Evolutionary conservation across 2,797 vertebrate species (phyloP), one percentile per base, ranked within the genome.

Genomic region (Danio jaintianensis): DNA sequence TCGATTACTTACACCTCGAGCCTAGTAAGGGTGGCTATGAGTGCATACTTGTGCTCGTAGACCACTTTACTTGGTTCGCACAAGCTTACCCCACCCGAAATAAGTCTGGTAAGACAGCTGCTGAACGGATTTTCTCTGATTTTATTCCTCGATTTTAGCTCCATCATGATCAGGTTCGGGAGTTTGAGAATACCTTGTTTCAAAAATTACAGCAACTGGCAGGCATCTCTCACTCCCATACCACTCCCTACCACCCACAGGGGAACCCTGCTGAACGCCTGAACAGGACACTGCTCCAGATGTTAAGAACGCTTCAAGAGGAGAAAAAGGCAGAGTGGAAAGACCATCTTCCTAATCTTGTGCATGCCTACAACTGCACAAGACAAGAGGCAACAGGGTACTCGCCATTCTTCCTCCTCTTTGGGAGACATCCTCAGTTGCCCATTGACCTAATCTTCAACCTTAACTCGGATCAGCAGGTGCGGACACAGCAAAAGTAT

Each of bases 161-260:
- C 2, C 42, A 68, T 36, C 74, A 73, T 45, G 59, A 84, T 29
- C 78, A 81, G 52, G 67, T 58, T 1, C 1, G 53, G 8, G 82
- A 73, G 6, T 73, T 84, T 1, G n/a, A 81, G 45, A 78, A 78
- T 12, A 71, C 4, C n/a, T 10, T 83, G 12, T 83, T 83, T 45
- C 52, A 76, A 5, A 20, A 43, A 78, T 29, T 83, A 2, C 36
- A 78, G 40, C 68, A 81, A n/a, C 81, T 74, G 47, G 40, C 78
- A 12, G 81, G 69, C 4, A 72, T 85, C 2, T 38, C 68, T 20
- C 74, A 81, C 13, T 83, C 69, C 1, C 18, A 11, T 12, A 83
- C 78, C 1, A 75, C 63, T 1, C 72, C 72, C 6, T 78, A 85
- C 18, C 73, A 83, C 1, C 67, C 62, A 6, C 79, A 68, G n/a